A percentile compares a stretch with the other conserved stretches of the same genome.
phyloP scores from a whole-genome alignment of 2,113 vertebrate genomes.

The Nibea coibor region DNA sequence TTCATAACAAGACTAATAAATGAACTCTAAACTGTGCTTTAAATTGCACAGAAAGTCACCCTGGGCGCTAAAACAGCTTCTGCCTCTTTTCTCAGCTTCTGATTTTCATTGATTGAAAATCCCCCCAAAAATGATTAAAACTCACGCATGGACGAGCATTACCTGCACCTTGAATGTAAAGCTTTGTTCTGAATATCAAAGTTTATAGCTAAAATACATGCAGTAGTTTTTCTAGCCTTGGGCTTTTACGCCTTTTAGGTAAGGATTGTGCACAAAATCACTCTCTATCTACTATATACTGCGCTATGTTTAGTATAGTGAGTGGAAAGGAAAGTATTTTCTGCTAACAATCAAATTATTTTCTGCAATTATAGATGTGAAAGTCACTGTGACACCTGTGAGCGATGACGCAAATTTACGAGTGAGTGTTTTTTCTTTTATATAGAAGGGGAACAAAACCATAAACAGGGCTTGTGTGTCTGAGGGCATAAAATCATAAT shows the following conservation, averaged over 20 bases:
- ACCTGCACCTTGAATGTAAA: neutral
- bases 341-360: neutral
- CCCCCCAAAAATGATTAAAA: too few relatives aligned
- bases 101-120: too few relatives aligned
- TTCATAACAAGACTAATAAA: neutral
- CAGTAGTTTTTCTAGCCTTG: neutral
- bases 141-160: neutral
- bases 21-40: neutral
- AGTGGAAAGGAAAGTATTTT: neutral
- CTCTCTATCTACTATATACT: neutral
- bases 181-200: neutral
- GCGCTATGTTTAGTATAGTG: neutral
- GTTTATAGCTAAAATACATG: neutral
- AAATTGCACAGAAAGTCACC: neutral
- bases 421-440: too few relatives aligned
- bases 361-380: neutral
- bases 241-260: neutral
- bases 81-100: neutral
- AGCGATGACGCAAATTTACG: constrained; percentile 2
- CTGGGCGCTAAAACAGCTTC: too few relatives aligned
- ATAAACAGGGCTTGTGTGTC: neutral
- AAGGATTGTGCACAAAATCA: neutral
- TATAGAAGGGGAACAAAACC: neutral
- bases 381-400: neutral
- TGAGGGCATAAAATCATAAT: neutral